Conservation (phyloP, 1,140 invertebrate genomes). For the Nilaparvata lugens region DNA sequence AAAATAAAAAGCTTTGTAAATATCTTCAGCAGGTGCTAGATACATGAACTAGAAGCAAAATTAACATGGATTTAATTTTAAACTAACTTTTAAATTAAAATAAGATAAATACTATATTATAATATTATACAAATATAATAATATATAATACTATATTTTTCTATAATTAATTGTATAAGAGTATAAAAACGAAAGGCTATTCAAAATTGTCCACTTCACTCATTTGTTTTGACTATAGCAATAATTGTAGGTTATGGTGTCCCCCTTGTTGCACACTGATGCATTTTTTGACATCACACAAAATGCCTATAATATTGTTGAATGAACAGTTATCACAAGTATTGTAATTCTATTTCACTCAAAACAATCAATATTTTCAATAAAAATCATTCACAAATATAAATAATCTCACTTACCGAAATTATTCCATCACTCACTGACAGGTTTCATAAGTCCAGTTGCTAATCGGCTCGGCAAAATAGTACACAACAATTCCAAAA, state of each 20-base stretch:
- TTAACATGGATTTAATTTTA: background rate
- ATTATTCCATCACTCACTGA: background rate
- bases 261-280: slow-evolving; percentile 3
- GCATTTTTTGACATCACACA: slow-evolving; percentile 9
- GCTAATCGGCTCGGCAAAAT: background rate
- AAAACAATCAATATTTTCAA: background rate
- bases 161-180: slow-evolving; percentile 5
- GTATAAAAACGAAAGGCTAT: background rate
- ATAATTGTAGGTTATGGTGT: background rate
- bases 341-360: background rate
- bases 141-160: background rate
- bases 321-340: background rate
- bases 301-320: background rate
- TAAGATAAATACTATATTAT: background rate
- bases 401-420: background rate
- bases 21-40: background rate
- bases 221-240: background rate
- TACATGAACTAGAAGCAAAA: too few relatives aligned
- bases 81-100: background rate
- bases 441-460: background rate
- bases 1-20: background rate
- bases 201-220: background rate
- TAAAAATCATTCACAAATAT: background rate
- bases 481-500: background rate
- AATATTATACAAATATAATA: background rate